A percentile compares a stretch with the other conserved stretches of the same genome.
Conservation (phyloP, 2,888 invertebrate species). For the Drosophila silvestris region DNA sequence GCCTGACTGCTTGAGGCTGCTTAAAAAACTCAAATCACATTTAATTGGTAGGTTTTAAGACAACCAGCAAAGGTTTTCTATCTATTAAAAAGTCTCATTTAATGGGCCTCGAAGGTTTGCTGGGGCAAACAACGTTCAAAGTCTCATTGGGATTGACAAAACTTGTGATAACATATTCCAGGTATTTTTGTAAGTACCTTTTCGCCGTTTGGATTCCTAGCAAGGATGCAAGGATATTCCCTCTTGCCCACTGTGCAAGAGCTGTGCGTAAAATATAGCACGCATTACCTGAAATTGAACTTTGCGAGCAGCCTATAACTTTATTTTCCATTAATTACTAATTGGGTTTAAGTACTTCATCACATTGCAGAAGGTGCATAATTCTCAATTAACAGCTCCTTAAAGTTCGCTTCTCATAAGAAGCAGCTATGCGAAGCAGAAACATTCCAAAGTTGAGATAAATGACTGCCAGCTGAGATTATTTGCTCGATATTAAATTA, state of each 20-base stretch:
- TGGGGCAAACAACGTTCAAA: constrained; percentile 30
- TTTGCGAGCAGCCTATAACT: constrained; percentile 4
- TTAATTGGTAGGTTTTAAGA: constrained; percentile 62
- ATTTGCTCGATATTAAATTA: background rate
- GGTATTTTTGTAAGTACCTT: background rate
- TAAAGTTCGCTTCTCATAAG: constrained; percentile 21
- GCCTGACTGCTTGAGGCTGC: constrained; percentile 14
- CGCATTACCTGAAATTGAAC: constrained; percentile 14
- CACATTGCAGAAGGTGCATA: constrained; percentile 14
- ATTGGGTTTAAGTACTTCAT: constrained; percentile 26
- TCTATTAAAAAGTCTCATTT: constrained; percentile 52
- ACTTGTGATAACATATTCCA: constrained; percentile 11
- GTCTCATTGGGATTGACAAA: constrained; percentile 31
- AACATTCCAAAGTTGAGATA: constrained; percentile 8
- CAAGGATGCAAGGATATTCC: background rate
- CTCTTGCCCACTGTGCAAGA: background rate
- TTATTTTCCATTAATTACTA: constrained; percentile 31
- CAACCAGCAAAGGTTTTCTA: constrained; percentile 36
- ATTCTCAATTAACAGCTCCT: constrained; percentile 37
- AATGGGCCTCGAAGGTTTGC: constrained; percentile 29
- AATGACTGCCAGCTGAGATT: background rate
- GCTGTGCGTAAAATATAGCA: constrained; percentile 20
- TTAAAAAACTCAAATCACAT: constrained; percentile 62
- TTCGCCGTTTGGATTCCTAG: background rate
- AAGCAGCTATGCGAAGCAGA: constrained; percentile 1